Conservation (phyloP, 2,888 invertebrate species). For the Harpalus rufipes region DNA sequence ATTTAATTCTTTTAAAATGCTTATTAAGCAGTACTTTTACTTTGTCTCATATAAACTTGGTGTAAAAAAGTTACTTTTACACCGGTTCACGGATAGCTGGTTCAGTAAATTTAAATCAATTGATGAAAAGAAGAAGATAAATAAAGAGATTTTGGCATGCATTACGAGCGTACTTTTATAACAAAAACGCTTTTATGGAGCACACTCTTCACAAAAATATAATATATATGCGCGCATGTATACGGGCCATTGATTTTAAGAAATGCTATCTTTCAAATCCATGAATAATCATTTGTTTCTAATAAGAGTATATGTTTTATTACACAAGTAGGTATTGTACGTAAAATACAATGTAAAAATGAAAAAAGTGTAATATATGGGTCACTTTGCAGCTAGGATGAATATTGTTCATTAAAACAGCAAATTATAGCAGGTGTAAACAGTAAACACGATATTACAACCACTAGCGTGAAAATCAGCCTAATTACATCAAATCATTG, state of each 20-base stretch:
- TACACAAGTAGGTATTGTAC: not conserved
- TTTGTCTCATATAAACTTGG: not conserved
- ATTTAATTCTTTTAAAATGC: not conserved
- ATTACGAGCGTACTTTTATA: too few species aligned
- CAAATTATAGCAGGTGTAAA: not conserved
- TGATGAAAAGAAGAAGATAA: too few species aligned
- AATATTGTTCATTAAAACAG: not conserved
- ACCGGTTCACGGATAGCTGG: too few species aligned
- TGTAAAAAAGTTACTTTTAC: not conserved
- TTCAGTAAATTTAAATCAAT: too few species aligned
- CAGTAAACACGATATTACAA: not conserved
- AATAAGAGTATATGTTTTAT: not conserved
- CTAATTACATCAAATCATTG: too few species aligned
- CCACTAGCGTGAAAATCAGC: not conserved
- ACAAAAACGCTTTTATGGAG: too few species aligned
- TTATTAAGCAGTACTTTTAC: not conserved
- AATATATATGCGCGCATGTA: too few species aligned
- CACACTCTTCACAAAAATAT: too few species aligned
- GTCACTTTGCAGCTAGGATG: not conserved
- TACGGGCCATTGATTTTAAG: too few species aligned
- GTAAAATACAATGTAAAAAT: not conserved
- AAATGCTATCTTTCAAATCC: not conserved
- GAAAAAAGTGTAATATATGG: not conserved
- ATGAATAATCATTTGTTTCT: not conserved
- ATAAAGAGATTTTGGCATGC: too few species aligned